Evolutionary conservation across 2,888 invertebrate species (phyloP).

Genomic region (Coleophora deauratella): DNA sequence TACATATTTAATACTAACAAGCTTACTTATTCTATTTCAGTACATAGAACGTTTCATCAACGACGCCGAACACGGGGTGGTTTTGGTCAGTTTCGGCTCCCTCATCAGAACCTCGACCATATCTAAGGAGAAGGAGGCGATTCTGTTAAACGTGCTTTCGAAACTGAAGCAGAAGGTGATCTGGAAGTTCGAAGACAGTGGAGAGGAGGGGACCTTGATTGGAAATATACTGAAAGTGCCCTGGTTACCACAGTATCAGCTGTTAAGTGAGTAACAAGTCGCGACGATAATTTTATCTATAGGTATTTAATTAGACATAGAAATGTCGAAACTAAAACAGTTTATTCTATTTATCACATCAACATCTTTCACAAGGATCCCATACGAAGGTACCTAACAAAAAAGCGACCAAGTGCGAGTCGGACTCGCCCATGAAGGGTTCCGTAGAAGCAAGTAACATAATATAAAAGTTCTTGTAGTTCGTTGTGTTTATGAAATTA

Average conservation of each 20-base stretch:
- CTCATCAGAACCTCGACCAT: constrained; percentile 81
- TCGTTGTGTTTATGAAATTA: too few species aligned
- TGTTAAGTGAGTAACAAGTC: constrained; percentile 77
- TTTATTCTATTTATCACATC: too few species aligned
- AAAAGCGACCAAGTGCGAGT: too few species aligned
- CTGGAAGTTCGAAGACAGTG: constrained; percentile 83
- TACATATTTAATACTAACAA: too few species aligned
- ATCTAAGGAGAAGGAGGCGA: constrained; percentile 73
- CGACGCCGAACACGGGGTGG: constrained; percentile 78
- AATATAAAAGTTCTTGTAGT: too few species aligned
- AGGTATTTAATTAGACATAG: too few species aligned
- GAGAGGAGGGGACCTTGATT: constrained; percentile 44
- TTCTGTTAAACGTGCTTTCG: constrained; percentile 76
- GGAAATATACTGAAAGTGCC: constrained; percentile 74
- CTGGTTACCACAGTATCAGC: constrained; percentile 83
- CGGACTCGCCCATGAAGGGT: too few species aligned
- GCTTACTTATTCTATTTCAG: constrained; percentile 39
- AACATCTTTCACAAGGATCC: too few species aligned
- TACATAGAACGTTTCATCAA: constrained; percentile 78
- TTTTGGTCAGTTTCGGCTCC: constrained; percentile 86
- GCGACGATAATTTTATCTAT: too few species aligned
- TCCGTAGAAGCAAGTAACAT: too few species aligned
- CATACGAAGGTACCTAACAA: too few species aligned
- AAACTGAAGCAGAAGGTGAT: constrained; percentile 80
- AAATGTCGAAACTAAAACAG: neutral